Conservation (phyloP, 2,797 vertebrate genomes). For the Amblyopsis hoosieri region DNA sequence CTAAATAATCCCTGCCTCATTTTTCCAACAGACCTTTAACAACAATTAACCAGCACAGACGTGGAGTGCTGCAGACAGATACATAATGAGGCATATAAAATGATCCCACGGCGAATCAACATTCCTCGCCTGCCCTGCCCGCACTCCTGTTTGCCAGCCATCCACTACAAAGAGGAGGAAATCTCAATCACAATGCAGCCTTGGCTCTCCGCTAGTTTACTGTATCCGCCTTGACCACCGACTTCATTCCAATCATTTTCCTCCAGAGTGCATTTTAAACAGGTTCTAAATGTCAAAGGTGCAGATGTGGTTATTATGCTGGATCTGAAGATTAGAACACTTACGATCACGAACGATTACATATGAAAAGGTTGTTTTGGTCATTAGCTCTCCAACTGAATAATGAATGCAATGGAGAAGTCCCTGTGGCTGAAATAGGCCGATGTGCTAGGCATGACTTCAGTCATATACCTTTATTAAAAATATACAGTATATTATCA, state of each 20-base stretch:
- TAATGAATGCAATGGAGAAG: slow-evolving; percentile 27
- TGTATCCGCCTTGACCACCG: slow-evolving; percentile 34
- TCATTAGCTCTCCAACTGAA: slow-evolving; percentile 22
- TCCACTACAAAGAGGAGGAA: slow-evolving; percentile 44
- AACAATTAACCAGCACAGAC: slow-evolving; percentile 80
- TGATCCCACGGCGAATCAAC: slow-evolving; percentile 63
- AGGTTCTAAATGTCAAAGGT: slow-evolving; percentile 16
- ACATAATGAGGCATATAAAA: slow-evolving; percentile 80
- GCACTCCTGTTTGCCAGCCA: slow-evolving; percentile 39
- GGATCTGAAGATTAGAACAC: background rate
- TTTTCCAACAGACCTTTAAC: slow-evolving; percentile 81
- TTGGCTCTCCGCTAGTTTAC: slow-evolving; percentile 35
- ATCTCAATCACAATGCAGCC: slow-evolving; percentile 45
- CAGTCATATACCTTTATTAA: no score
- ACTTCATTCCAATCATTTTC: slow-evolving; percentile 45
- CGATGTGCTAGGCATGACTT: background rate
- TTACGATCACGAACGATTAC: slow-evolving; percentile 5
- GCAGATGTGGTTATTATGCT: slow-evolving; percentile 3
- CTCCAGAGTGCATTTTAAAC: slow-evolving; percentile 38
- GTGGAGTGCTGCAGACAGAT: slow-evolving; percentile 63
- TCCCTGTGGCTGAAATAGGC: slow-evolving; percentile 15
- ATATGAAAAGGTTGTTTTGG: slow-evolving; percentile 14
- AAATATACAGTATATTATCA: no score
- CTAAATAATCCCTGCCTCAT: slow-evolving; percentile 81
- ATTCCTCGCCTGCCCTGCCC: slow-evolving; percentile 50